Evolutionary conservation across 2,113 vertebrate genomes (phyloP).

Genomic region (Furnarius figulus): DNA sequence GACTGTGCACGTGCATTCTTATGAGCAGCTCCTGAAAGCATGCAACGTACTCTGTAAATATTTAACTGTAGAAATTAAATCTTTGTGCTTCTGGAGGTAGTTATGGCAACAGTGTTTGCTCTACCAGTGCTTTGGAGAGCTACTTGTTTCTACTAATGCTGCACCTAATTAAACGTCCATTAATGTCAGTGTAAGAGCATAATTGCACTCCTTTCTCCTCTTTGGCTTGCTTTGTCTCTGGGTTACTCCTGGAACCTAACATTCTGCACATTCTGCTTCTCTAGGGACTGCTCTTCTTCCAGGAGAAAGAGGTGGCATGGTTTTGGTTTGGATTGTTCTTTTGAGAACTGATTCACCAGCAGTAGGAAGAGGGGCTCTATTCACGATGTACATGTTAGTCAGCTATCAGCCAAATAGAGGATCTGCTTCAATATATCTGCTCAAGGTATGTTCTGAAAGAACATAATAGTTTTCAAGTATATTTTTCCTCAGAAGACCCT

Average conservation of each 20-base stretch:
- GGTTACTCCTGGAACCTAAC: not conserved
- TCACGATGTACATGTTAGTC: not conserved
- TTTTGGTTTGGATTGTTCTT: not conserved
- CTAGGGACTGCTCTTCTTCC: not conserved
- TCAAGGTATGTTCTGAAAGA: not conserved
- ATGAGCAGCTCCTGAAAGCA: not conserved
- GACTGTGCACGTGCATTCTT: not conserved
- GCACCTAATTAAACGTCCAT: not conserved
- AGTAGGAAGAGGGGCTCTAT: not conserved
- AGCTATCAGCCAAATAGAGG: not conserved
- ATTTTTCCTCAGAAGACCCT: not conserved
- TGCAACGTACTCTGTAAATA: not conserved
- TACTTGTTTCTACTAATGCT: not conserved
- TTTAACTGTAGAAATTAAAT: not conserved
- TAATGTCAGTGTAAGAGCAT: not conserved
- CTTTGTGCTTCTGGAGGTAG: not conserved
- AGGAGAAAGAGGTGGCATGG: not conserved
- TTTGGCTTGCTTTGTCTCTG: not conserved
- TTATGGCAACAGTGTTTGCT: not conserved
- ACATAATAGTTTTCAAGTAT: not conserved
- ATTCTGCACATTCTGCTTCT: not conserved
- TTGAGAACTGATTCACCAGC: not conserved
- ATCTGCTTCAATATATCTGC: not conserved
- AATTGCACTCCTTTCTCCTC: not conserved
- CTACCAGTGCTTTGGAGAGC: not conserved